Percentiles rank a stretch among this genome's conserved stretches.
Conservation (phyloP, 2,888 invertebrate species). For the Perizoma flavofasciatum region DNA sequence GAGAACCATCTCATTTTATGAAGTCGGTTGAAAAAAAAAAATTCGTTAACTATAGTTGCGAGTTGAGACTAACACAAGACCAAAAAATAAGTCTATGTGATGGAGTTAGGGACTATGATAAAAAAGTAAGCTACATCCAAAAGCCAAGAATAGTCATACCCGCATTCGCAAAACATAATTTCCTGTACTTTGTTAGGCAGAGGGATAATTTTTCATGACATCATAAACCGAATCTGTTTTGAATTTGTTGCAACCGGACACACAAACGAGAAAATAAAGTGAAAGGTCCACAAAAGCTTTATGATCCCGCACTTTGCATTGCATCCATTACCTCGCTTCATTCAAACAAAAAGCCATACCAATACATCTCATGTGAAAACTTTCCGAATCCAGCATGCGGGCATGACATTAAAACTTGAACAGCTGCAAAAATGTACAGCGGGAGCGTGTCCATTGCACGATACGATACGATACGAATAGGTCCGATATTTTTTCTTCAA, state of each 20-base stretch:
- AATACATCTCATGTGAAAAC: slow-evolving; percentile 31
- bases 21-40: too few species aligned
- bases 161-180: too few species aligned
- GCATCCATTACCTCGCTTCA: slow-evolving; percentile 24
- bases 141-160: too few species aligned
- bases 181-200: too few species aligned
- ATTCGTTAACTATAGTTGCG: too few species aligned
- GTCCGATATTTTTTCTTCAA: not conserved
- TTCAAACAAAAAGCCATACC: slow-evolving; percentile 29
- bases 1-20: too few species aligned
- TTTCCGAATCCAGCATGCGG: slow-evolving; percentile 28
- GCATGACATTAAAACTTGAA: slow-evolving; percentile 32
- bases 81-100: too few species aligned
- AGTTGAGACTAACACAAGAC: too few species aligned
- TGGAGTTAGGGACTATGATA: too few species aligned
- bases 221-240: not conserved
- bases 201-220: not conserved
- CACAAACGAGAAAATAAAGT: slow-evolving; percentile 11
- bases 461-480: slow-evolving; percentile 2
- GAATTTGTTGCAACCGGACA: not conserved
- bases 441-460: slow-evolving; percentile 1
- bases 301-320: slow-evolving; percentile 22
- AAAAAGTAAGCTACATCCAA: too few species aligned
- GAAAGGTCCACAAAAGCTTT: slow-evolving; percentile 17
- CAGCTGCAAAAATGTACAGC: slow-evolving; percentile 28